These are phyloP conservation scores for Druon quercuslanigerum DNA, from an alignment of 1,140 invertebrate species.

Conservation along the genomic window DNA sequence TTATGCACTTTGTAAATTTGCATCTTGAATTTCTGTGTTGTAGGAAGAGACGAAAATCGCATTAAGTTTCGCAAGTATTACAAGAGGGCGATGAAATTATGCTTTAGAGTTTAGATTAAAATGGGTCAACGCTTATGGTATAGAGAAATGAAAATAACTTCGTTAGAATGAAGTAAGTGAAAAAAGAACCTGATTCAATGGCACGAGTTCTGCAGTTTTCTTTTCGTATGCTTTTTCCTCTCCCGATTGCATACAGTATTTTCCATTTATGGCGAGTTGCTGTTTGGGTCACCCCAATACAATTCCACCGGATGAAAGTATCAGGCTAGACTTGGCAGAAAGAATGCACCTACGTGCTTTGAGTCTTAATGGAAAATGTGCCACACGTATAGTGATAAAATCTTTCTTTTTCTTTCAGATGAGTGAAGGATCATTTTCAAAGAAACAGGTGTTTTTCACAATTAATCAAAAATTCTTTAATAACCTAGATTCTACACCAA, in stretches of 20 bases:
- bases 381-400: not conserved
- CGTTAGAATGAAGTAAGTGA: not conserved
- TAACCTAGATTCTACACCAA: too few relatives aligned
- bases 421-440: not conserved
- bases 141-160: not conserved
- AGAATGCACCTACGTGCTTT: conserved; percentile 14
- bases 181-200: not conserved
- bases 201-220: not conserved
- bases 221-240: not conserved
- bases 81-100: not conserved
- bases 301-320: conserved; percentile 18
- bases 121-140: not conserved
- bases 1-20: conserved; percentile 13
- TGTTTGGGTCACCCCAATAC: conserved; percentile 21
- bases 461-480: not conserved
- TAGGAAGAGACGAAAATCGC: conserved; percentile 5
- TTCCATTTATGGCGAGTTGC: conserved; percentile 14
- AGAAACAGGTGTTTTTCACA: not conserved
- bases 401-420: not conserved
- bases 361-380: conserved; percentile 5
- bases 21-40: conserved; percentile 12
- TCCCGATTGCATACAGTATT: conserved; percentile 8
- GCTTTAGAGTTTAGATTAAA: not conserved
- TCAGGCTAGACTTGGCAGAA: conserved; percentile 21
- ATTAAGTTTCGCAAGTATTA: conserved; percentile 1